A percentile compares a stretch with the other conserved stretches of the same genome.
These are phyloP conservation scores for Nibea coibor DNA, from an alignment of 2,113 vertebrate species.

Conservation along the genomic window DNA sequence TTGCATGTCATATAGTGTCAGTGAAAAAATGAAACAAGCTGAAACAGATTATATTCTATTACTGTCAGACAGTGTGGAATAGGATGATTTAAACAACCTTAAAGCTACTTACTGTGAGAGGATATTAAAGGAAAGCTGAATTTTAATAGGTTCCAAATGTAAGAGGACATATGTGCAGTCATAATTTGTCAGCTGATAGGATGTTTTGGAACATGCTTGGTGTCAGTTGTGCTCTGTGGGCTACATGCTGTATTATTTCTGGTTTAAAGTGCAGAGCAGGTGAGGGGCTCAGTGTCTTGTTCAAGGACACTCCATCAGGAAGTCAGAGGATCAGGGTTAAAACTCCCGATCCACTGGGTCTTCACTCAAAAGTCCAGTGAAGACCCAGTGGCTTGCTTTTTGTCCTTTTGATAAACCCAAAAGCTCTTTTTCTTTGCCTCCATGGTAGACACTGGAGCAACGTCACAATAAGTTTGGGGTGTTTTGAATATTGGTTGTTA, in stretches of 20 bases:
- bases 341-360: neutral
- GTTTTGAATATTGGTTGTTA: constrained; percentile 4
- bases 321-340: neutral
- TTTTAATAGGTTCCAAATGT: neutral
- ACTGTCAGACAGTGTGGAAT: neutral
- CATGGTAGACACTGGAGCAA: neutral
- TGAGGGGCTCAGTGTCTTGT: neutral
- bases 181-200: neutral
- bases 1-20: neutral
- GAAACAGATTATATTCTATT: neutral
- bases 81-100: neutral
- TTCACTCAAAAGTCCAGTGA: constrained; percentile 8
- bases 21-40: neutral
- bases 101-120: neutral
- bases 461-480: constrained; percentile 14
- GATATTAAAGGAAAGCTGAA: neutral
- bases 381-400: constrained; percentile 15
- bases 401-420: neutral
- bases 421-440: neutral
- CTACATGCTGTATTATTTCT: neutral
- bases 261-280: neutral
- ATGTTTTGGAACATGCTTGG: neutral
- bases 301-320: neutral
- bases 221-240: neutral
- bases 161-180: neutral